Base-by-base conservation (phyloP, 2,888 invertebrate species). In the Lasiommata megera region DNA sequence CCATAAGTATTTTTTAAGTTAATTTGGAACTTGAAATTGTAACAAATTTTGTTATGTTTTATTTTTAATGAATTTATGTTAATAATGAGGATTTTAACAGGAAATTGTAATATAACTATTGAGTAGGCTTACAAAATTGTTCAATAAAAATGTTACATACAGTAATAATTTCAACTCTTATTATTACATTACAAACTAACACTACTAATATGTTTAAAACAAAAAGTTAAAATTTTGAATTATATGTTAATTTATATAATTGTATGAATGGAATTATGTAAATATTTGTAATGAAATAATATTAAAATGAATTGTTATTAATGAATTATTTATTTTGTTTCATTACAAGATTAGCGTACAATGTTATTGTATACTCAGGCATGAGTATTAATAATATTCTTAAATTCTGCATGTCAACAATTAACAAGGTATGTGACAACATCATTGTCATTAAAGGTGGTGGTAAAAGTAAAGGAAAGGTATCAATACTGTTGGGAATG, bases 231-330 rank as follows among this genome's bases (percentile, higher is more conserved):
- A n/a, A 6, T 43, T 23, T 46, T 36, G 9, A 44, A 29, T 44
- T 38, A 17, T 56, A 54, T 58, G 31, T 56, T 50, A 56, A 55
- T 56, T 56, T 43, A 1, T 16, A 47, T 41, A 51, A 43, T 48
- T 58, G 48, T 58, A 56, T 60, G 55, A 58, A 62, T 60, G 63
- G 16, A 70, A 60, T 56, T 47, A 36, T 63, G 54, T 54, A 52
- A 29, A 53, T 31, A 28, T 14, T 14, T 44, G 14, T 44, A 44
- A 44, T 46, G 16, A 29, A 74, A 79, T 79, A 80, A 76, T 79
- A 68, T 69, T 69, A 62, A 69, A 79, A 77, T 80, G 80, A 82
- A 81, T 76, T 84, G 79, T 80, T 82, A 78, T 31, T 31, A 11
- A 11, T 76, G 71, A 67, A 77, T 76, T 70, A 66, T 65, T 31